Evolutionary conservation across 2,113 vertebrate genomes (phyloP).

Genomic region (Fukomys damarensis): DNA sequence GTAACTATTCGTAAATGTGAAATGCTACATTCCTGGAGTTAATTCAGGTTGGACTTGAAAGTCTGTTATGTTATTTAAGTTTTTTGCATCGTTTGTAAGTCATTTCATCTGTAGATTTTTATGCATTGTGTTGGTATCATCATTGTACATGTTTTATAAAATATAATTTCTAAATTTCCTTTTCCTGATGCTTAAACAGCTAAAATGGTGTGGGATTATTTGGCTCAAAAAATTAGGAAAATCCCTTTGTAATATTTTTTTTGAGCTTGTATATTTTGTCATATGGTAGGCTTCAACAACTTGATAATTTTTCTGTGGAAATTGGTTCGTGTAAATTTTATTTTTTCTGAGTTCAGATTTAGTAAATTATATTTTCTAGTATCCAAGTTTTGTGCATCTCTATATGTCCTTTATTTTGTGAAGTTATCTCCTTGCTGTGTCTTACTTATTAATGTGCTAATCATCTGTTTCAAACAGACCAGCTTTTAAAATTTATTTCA

Average conservation of each 20-base stretch:
- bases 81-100: background rate
- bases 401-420: background rate
- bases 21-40: background rate
- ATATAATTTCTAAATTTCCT: background rate
- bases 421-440: background rate
- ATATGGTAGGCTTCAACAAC: background rate
- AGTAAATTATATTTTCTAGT: background rate
- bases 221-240: background rate
- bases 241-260: background rate
- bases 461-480: background rate
- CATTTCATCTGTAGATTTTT: background rate
- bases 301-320: slow-evolving; percentile 49
- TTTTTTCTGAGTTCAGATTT: background rate
- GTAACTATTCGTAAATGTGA: background rate
- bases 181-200: background rate
- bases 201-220: background rate
- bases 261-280: slow-evolving; percentile 31
- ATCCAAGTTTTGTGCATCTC: background rate
- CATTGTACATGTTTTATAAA: slow-evolving; percentile 7
- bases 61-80: background rate
- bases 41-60: background rate
- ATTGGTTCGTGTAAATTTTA: background rate
- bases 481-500: slow-evolving; percentile 23
- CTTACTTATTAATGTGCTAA: background rate
- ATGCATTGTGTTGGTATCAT: background rate